Percentiles rank a stretch among this genome's conserved stretches.
Evolutionary conservation across 1,140 invertebrate species (phyloP).

Genomic region (Ephestia elutella): DNA sequence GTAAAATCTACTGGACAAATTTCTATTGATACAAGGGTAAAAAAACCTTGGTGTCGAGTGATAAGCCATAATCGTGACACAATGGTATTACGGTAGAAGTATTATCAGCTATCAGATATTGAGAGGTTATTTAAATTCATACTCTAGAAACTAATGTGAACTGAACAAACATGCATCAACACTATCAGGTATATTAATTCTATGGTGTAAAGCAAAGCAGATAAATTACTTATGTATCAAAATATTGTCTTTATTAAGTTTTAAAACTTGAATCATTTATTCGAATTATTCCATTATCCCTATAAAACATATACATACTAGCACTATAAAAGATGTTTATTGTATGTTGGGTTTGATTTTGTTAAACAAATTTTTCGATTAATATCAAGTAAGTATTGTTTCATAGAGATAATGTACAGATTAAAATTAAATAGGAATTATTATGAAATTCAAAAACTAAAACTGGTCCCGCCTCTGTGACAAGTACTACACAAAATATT

Average conservation of each 20-base stretch:
- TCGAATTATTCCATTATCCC: constrained; percentile 5
- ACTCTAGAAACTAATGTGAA: no score
- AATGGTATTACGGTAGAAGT: no score
- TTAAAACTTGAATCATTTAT: not conserved
- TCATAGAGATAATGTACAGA: not conserved
- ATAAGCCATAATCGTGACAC: no score
- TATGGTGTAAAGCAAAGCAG: constrained; percentile 7
- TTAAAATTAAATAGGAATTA: not conserved
- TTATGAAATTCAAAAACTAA: not conserved
- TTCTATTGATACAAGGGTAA: no score
- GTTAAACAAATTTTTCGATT: not conserved
- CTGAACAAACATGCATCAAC: no score
- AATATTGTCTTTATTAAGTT: constrained; percentile 7
- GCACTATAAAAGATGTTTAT: no score
- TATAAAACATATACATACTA: constrained; percentile 6
- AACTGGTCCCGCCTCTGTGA: not conserved
- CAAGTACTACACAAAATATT: not conserved
- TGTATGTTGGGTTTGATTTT: not conserved
- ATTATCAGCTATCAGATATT: no score
- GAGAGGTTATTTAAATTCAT: no score
- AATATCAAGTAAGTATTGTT: not conserved
- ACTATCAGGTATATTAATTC: no score
- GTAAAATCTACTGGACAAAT: no score
- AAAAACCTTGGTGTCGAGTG: no score
- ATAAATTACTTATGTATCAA: constrained; percentile 7